Base-by-base conservation (phyloP, 2,888 invertebrate genomes). In the Caenorhabditis sp. region DNA sequence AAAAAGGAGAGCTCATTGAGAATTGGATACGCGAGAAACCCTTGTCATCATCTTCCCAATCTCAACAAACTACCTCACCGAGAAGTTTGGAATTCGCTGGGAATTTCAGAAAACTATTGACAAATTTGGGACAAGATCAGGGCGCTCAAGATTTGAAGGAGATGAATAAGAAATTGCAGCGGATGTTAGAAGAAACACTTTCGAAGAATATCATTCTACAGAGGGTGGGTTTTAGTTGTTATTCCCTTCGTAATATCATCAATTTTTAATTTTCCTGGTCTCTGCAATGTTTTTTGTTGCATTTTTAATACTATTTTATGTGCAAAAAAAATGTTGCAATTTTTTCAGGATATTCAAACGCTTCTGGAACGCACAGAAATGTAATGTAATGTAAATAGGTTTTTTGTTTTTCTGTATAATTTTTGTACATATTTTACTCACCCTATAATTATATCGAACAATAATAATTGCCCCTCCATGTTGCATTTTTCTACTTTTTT, bases 171-270 rank as follows among this genome's bases (percentile, higher is more conserved):
- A 80, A 79, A 56, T 62, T 82, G 50, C 82, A 82, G 43, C 50
- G 82, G 59, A 76, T 82, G 69, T 63, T 82, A n/a, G 82, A 82
- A 53, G 82, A 82, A 43, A 82, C 82, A 8, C 73, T 82, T 17
- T 78, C 78, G n/a, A 82, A 82, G 23, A 82, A 82, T 64, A 76
- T 82, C 17, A 63, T 77, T 26, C 70, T 82, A 0, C 82, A 82
- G 43, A 77, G 78, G 60, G 80, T 80, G 43, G 26, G 49, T 36
- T 31, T 31, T n/a, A n/a, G n/a, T n/a, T n/a, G n/a, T n/a, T n/a
- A n/a, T n/a, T n/a, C n/a, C n/a, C n/a, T n/a, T n/a, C n/a, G n/a
- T n/a, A n/a, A n/a, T 31, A 7, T 31, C 31, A 31, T 31, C 31
- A 31, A 31, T 31, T 31, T 31, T 31, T 31, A 31, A 31, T 31